These are phyloP conservation scores for Crypturellus tataupa DNA, from an alignment of 2,797 vertebrate genomes.

Conservation along the genomic window DNA sequence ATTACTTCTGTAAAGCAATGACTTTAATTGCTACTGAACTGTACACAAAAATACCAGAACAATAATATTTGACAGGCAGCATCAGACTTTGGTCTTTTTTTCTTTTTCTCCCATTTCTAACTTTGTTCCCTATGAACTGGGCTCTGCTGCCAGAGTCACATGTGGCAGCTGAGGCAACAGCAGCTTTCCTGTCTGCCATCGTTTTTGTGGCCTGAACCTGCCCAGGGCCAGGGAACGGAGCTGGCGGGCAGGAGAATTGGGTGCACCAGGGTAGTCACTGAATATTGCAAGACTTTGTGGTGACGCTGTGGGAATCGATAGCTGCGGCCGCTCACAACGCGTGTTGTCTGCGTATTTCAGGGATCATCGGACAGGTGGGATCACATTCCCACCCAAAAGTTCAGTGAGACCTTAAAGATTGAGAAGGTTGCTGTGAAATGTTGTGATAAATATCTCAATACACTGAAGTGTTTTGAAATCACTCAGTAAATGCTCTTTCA, in stretches of 20 bases:
- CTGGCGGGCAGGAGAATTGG: background rate
- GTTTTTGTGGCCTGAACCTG: no score
- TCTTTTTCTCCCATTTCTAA: background rate
- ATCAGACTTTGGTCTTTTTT: background rate
- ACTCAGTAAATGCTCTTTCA: background rate
- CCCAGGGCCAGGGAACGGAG: background rate
- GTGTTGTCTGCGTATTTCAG: background rate
- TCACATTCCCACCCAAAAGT: background rate
- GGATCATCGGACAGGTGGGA: background rate
- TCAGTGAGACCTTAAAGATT: background rate
- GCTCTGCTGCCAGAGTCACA: background rate
- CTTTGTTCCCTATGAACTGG: background rate
- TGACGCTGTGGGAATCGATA: background rate
- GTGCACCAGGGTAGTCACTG: background rate
- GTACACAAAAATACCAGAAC: background rate
- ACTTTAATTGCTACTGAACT: background rate
- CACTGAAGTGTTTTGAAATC: background rate
- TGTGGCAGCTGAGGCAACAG: background rate
- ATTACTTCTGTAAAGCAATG: fast-evolving
- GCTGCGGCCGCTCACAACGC: background rate
- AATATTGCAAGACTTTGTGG: background rate
- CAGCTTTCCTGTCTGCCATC: background rate
- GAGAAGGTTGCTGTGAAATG: background rate
- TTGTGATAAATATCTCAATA: background rate
- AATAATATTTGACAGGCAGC: fast-evolving